These are phyloP conservation scores for Limenitis arthemis DNA, from an alignment of 2,888 invertebrate genomes.

Conservation along the genomic window DNA sequence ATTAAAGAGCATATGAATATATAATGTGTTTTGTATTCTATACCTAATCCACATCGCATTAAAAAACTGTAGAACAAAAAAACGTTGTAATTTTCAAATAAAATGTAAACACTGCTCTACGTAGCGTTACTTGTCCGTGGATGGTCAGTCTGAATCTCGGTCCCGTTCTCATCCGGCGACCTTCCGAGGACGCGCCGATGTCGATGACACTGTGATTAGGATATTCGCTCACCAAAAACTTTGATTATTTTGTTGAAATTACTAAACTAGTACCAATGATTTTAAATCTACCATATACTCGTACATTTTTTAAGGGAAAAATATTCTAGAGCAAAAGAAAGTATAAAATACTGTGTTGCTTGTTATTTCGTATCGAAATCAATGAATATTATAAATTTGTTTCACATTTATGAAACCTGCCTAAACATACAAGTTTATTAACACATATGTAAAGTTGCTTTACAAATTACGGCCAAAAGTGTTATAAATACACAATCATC, in stretches of 20 bases:
- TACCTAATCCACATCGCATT: no score
- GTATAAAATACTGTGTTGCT: no score
- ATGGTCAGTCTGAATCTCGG: slow-evolving; percentile 26
- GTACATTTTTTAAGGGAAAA: no score
- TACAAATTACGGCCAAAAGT: neutral
- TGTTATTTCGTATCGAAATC: no score
- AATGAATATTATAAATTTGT: no score
- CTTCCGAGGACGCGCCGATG: slow-evolving; percentile 45
- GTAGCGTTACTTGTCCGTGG: neutral
- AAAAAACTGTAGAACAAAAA: no score
- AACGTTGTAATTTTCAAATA: neutral
- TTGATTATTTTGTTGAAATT: neutral
- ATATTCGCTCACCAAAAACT: slow-evolving; percentile 13
- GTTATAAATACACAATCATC: neutral
- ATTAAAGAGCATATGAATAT: no score
- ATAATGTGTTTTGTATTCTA: no score
- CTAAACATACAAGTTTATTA: neutral
- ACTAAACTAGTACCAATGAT: neutral
- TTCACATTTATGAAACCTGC: neutral
- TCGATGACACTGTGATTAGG: slow-evolving; percentile 40
- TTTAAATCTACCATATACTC: no score
- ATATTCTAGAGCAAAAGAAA: no score
- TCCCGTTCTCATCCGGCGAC: slow-evolving; percentile 35
- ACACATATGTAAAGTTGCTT: neutral
- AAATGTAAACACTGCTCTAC: neutral